Evolutionary conservation across 2,797 vertebrate genomes (phyloP), one percentile per base, ranked within the genome.

Genomic region (Hemibagrus guttatus): DNA sequence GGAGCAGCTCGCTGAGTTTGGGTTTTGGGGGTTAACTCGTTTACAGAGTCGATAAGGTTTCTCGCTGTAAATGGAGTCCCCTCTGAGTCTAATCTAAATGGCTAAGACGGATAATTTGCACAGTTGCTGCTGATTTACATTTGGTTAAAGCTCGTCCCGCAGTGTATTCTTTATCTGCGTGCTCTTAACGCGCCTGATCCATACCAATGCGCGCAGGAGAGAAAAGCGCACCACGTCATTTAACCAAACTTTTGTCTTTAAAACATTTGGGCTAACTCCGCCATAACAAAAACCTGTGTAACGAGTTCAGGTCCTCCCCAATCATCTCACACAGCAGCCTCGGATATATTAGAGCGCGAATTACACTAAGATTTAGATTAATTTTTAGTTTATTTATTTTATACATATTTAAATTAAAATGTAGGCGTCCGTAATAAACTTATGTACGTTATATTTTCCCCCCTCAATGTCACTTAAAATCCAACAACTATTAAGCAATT

Each of bases 61-160:
- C 35, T 91, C 8, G 84, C 85, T 85, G 92, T 91, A 94, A 93
- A 94, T 95, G 91, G 92, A 92, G 89, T 87, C 79, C 91, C 93
- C 90, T 87, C 92, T 89, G 91, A 93, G 94, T 94, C 91, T 92
- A 90, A 94, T 95, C 94, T 95, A 88, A 95, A 95, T 95, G 92
- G 87, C 92, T 94, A 95, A 94, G 89, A 89, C 19, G 85, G 87
- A 88, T 94, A 78, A 95, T 95, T 95, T 94, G 93, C 94, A 94
- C 93, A 92, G 91, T 93, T 93, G 91, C 85, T 78, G 69, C 1
- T 85, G 90, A 94, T 95, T 95, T 94, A 85, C 93, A 93, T 94
- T 90, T 87, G 89, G 87, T 88, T 90, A 86, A 89, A 90, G 75
- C 91, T 91, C 91, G 91, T 92, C 92, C 93, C 91, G 81, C 84